Conservation (phyloP, 2,888 invertebrate species). For the Epinotia demarniana region DNA sequence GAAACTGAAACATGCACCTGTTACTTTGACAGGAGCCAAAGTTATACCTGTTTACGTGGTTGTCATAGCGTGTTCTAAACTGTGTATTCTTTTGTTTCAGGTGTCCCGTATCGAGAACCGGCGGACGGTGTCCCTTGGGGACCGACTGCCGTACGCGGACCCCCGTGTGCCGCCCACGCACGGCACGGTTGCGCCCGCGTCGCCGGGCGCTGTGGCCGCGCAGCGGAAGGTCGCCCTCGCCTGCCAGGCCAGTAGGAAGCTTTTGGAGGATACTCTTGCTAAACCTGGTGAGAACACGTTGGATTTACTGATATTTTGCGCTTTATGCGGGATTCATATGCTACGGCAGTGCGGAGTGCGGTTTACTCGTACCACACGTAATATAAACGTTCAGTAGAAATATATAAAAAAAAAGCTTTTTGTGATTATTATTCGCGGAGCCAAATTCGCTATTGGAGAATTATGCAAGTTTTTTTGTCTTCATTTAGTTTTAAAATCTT, state of each 20-base stretch:
- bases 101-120: conserved; percentile 70
- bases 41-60: not conserved
- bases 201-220: conserved; percentile 71
- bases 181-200: conserved; percentile 67
- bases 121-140: conserved; percentile 67
- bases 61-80: not conserved
- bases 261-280: conserved; percentile 87
- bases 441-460: not conserved
- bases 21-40: too few species aligned
- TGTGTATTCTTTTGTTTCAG: conserved; percentile 56
- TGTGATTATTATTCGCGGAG: not conserved
- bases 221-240: conserved; percentile 72
- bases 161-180: conserved; percentile 76
- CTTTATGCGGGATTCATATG: not conserved
- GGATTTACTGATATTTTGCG: not conserved
- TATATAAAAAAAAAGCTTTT: not conserved
- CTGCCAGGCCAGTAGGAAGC: conserved; percentile 85
- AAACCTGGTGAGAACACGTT: conserved; percentile 76
- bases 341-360: not conserved
- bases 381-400: not conserved
- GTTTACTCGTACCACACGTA: not conserved
- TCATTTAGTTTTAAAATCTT: not conserved
- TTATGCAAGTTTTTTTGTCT: not conserved
- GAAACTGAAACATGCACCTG: too few species aligned
- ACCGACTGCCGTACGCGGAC: conserved; percentile 70